Percentiles rank a stretch among this genome's conserved stretches.
Conservation (phyloP, 1,140 invertebrate genomes). For the Diploscapter pachys region DNA sequence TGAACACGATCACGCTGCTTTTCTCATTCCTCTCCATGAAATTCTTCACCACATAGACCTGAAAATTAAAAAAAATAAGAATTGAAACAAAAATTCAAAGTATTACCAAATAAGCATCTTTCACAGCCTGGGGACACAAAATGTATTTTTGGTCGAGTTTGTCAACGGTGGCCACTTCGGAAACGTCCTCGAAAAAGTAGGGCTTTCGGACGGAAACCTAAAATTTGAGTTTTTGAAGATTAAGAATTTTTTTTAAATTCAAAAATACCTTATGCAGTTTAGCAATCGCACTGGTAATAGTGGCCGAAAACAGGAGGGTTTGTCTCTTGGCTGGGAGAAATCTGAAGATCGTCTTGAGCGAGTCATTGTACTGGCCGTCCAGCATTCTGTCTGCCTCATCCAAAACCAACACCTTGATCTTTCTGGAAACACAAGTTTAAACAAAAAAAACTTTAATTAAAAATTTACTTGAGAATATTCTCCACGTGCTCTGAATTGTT, state of each 20-base stretch:
- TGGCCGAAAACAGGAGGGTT: constrained; percentile 93
- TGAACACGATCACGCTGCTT: constrained; percentile 51
- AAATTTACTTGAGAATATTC: constrained; percentile 20
- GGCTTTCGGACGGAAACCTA: constrained; percentile 59
- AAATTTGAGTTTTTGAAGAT: neutral
- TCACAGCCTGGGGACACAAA: constrained; percentile 79
- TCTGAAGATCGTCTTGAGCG: constrained; percentile 83
- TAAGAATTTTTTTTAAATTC: neutral
- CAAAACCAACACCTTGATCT: constrained; percentile 49
- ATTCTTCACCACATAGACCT: constrained; percentile 75
- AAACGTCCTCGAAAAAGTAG: constrained; percentile 65
- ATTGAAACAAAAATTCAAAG: neutral
- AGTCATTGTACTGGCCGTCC: constrained; percentile 61
- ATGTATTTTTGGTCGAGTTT: constrained; percentile 84
- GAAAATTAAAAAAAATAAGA: neutral
- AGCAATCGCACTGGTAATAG: constrained; percentile 60
- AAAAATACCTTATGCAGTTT: constrained; percentile 39
- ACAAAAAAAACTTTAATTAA: neutral
- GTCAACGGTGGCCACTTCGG: constrained; percentile 74
- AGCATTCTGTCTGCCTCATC: constrained; percentile 56
- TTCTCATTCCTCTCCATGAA: constrained; percentile 62
- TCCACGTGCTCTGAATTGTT: constrained; percentile 28
- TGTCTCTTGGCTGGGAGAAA: constrained; percentile 80
- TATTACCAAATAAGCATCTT: constrained; percentile 79
- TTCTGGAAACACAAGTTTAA: constrained; percentile 32